These are phyloP conservation scores for Ptiloglossa arizonensis DNA, from an alignment of 1,140 invertebrate genomes.

Conservation along the genomic window DNA sequence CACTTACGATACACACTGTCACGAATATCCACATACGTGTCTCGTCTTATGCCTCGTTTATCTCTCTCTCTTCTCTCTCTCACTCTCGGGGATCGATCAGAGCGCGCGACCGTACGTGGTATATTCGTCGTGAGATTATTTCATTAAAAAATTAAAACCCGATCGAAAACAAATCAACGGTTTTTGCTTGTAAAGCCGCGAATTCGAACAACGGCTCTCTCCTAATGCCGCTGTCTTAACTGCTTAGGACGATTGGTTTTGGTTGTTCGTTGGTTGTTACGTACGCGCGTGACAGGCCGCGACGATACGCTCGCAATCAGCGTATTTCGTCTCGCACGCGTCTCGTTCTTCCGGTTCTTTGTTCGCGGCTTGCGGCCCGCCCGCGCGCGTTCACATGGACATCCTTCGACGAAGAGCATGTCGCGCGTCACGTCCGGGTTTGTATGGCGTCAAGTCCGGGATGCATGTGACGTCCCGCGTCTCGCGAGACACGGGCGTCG, in stretches of 20 bases:
- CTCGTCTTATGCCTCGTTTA: constrained; percentile 15
- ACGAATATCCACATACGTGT: constrained; percentile 76
- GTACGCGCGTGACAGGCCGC: constrained; percentile 28
- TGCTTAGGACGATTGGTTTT: constrained; percentile 53
- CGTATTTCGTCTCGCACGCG: too few species aligned
- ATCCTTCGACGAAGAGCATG: constrained; percentile 45
- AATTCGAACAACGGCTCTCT: constrained; percentile 74
- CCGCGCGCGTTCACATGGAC: constrained; percentile 43
- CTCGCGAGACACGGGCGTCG: constrained; percentile 26
- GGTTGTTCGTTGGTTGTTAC: constrained; percentile 46
- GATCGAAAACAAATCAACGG: constrained; percentile 79
- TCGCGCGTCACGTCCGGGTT: constrained; percentile 59
- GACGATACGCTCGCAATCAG: neutral
- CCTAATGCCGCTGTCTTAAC: constrained; percentile 69
- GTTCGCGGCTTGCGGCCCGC: constrained; percentile 19
- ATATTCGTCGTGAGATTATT: constrained; percentile 82
- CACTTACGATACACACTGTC: constrained; percentile 80
- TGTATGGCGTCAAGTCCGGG: constrained; percentile 66
- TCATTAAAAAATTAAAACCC: constrained; percentile 83
- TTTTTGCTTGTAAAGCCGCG: constrained; percentile 80
- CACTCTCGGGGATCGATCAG: constrained; percentile 30
- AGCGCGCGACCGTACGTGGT: constrained; percentile 63
- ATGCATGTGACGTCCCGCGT: too few species aligned
- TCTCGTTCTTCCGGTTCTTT: neutral
- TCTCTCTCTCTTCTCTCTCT: constrained; percentile 45